phyloP scores from a whole-genome alignment of 2,797 vertebrate genomes.

The Takifugu ocellatus region DNA sequence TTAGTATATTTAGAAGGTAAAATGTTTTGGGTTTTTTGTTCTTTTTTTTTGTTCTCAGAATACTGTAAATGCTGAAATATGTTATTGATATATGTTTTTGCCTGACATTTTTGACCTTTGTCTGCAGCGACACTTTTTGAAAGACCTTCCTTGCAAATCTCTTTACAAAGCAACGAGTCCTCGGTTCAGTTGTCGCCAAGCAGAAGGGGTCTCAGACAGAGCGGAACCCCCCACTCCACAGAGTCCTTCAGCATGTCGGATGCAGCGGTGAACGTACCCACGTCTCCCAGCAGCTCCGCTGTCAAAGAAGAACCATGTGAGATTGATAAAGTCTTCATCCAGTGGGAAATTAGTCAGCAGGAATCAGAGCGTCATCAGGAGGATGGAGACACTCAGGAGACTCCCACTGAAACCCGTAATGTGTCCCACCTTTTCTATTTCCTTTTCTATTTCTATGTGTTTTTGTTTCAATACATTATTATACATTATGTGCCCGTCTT shows the following conservation, averaged over 20 bases:
- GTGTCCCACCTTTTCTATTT: neutral
- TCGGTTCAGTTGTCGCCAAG: constrained; percentile 31
- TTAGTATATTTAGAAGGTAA: too few relatives aligned
- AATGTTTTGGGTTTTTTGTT: too few relatives aligned
- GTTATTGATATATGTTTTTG: too few relatives aligned
- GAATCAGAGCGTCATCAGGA: constrained; percentile 23
- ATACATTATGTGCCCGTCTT: too few relatives aligned
- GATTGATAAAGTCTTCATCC: constrained; percentile 46
- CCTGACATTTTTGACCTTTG: too few relatives aligned
- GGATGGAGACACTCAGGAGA: constrained; percentile 10
- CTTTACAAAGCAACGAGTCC: constrained; percentile 44
- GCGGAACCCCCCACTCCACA: constrained; percentile 31
- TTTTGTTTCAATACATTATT: too few relatives aligned
- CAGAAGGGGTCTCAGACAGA: constrained; percentile 31
- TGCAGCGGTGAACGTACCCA: constrained; percentile 3
- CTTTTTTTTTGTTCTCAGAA: too few relatives aligned
- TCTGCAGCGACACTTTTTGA: constrained; percentile 49
- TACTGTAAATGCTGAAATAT: too few relatives aligned
- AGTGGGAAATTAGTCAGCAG: constrained; percentile 65
- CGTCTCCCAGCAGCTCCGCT: constrained; percentile 33
- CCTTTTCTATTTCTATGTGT: too few relatives aligned
- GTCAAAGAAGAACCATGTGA: constrained; percentile 69
- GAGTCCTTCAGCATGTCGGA: constrained; percentile 15
- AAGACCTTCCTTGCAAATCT: constrained; percentile 40
- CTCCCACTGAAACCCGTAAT: constrained; percentile 15